Evolutionary conservation across 2,797 vertebrate genomes (phyloP), one percentile per base, ranked within the genome.

Genomic region (Pogoniulus pusillus): DNA sequence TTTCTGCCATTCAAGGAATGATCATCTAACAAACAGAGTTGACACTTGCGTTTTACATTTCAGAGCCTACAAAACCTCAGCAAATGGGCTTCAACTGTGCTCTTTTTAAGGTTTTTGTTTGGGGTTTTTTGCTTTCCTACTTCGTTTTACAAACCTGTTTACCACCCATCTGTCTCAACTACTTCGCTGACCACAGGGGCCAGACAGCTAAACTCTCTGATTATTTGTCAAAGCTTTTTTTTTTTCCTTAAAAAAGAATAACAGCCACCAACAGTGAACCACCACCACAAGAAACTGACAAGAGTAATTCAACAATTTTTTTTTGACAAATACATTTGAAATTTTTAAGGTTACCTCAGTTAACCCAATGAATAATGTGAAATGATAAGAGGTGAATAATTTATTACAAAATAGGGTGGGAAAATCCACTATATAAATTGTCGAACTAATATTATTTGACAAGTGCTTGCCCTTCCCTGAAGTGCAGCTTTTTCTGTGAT

Each of bases 381-480:
- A 93, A 91, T 91, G 79, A 96, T 93, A 93, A 3, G 32, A 89
- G 84, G 86, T 96, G 90, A 96, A 96, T 96, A 93, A 95, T 94
- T 93, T 95, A 95, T 94, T 91, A 92, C 76, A 90, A 96, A 96
- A 96, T 83, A 76, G 69, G 86, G 59, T n/a, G 53, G 20, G 1
- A 55, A 79, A 77, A 27, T 26, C 22, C 81, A 88, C 57, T 32
- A 74, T 82, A 95, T 89, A 93, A 96, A 95, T 95, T 93, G 94
- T 95, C 93, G 86, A 96, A 93, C 86, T 95, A 95, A 96, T 95
- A 93, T 91, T 94, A 87, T 92, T 96, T 95, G 95, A 95, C 90
- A 96, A 94, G 93, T 91, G 70, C 82, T 95, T 95, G 90, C 88
- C 93, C 88, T 95, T 93, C 91, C 86, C 91, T 78, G 73, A 96